Evolutionary conservation across 2,797 vertebrate genomes (phyloP).

Genomic region (Myotis findleyi): DNA sequence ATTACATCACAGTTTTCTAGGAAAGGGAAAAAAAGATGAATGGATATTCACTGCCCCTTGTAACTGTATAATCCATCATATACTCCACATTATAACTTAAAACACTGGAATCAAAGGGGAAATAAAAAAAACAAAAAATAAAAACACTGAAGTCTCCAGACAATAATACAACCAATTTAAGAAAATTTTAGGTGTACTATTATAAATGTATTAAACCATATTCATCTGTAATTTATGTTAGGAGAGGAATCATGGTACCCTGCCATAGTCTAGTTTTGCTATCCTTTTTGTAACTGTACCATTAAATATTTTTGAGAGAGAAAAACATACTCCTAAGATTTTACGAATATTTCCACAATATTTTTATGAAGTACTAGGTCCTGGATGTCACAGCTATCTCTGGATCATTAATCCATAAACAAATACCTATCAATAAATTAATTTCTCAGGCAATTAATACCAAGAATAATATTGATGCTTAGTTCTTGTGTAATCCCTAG

Average conservation of each 20-base stretch:
- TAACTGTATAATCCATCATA: background rate
- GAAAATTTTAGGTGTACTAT: background rate
- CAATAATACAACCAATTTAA: too few species aligned
- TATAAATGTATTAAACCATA: background rate
- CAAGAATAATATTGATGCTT: conserved; percentile 57
- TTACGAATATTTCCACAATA: conserved; percentile 59
- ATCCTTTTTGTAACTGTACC: conserved; percentile 28
- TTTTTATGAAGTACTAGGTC: conserved; percentile 53
- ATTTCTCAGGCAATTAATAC: conserved; percentile 44
- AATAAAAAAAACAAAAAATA: background rate
- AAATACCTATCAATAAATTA: conserved; percentile 68
- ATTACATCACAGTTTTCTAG: background rate
- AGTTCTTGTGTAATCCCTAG: conserved; percentile 32
- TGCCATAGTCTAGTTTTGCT: background rate
- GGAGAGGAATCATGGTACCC: background rate
- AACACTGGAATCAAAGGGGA: background rate
- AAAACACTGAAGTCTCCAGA: background rate
- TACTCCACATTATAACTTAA: background rate
- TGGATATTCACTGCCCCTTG: background rate
- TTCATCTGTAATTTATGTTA: conserved; percentile 6
- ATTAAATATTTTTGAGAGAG: conserved; percentile 35
- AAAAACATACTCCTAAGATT: conserved; percentile 17
- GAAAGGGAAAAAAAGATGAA: background rate
- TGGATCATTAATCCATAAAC: conserved; percentile 50
- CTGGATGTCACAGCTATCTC: conserved; percentile 39